Conservation (phyloP, 2,797 vertebrate genomes). For the Emys orbicularis region DNA sequence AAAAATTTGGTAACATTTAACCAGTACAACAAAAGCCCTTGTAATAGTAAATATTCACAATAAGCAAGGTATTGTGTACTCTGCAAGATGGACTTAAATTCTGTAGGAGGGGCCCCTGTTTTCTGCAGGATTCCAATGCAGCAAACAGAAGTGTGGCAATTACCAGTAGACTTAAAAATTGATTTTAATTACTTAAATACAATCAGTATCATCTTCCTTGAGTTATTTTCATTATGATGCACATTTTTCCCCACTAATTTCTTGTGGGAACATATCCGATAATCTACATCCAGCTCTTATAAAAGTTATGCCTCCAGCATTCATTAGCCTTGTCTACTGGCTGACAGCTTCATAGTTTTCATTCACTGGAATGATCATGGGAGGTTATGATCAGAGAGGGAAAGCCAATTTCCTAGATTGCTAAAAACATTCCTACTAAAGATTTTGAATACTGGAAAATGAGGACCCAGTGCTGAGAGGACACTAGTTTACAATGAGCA, state of each 20-base stretch:
- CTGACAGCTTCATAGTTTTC: neutral
- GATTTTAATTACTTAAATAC: neutral
- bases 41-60: neutral
- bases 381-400: neutral
- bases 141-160: neutral
- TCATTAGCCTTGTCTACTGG: neutral
- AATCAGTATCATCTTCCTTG: neutral
- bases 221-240: neutral
- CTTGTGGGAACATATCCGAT: neutral
- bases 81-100: neutral
- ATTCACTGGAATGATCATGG: neutral
- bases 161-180: neutral
- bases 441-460: neutral
- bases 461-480: neutral
- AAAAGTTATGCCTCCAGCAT: rapidly evolving
- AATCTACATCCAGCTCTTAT: neutral
- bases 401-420: neutral
- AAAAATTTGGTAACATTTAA: neutral
- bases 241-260: neutral
- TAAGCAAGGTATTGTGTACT: neutral
- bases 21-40: neutral
- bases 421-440: neutral
- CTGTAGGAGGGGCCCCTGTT: neutral
- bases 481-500: neutral
- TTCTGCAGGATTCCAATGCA: neutral